Conservation (phyloP, 2,113 vertebrate genomes). For the Felis catus region DNA sequence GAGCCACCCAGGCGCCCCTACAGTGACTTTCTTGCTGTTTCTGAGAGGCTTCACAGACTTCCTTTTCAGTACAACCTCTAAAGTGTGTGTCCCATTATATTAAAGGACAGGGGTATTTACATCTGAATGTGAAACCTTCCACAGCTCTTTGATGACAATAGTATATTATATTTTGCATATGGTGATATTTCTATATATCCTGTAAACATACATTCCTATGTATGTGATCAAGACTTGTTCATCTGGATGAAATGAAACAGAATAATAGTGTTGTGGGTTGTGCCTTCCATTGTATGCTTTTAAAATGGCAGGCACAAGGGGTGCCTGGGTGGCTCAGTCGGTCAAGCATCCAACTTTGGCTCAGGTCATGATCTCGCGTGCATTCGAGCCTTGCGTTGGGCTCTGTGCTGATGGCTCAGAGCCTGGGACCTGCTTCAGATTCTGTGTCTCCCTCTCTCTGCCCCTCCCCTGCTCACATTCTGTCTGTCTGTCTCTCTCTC, state of each 20-base stretch:
- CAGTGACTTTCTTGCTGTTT: background rate
- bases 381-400: fast-evolving
- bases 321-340: background rate
- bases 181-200: background rate
- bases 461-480: background rate
- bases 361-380: background rate
- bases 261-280: background rate
- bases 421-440: background rate
- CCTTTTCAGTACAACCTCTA: background rate
- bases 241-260: background rate
- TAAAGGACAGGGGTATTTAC: background rate
- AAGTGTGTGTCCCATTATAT: background rate
- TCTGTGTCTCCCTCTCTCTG: background rate
- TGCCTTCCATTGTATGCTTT: background rate
- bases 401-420: background rate
- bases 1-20: too few relatives aligned
- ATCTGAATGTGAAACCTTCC: background rate
- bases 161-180: background rate
- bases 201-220: background rate
- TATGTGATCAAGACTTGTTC: background rate
- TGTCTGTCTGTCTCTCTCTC: background rate
- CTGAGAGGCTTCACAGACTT: background rate
- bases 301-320: background rate
- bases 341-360: background rate
- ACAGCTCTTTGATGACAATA: background rate